phyloP scores from a whole-genome alignment of 2,797 vertebrate species.

The Acanthiza pusilla region DNA sequence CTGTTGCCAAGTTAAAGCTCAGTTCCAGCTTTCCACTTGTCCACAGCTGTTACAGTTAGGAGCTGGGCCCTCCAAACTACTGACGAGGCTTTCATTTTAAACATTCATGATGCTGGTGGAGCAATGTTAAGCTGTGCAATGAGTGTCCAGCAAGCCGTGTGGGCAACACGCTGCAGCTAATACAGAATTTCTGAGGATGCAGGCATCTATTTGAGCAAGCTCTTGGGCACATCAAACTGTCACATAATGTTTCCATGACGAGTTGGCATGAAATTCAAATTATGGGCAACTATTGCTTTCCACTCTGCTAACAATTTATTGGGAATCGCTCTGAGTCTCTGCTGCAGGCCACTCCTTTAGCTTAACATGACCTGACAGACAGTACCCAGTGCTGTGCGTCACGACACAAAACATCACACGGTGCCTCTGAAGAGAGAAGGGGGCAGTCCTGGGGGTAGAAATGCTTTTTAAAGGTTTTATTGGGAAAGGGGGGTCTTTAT shows the following conservation, averaged over 20 bases:
- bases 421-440: neutral
- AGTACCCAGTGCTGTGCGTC: accelerated
- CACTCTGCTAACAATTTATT: conserved; percentile 35
- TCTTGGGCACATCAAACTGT: neutral
- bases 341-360: conserved; percentile 21
- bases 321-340: neutral
- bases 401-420: neutral
- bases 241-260: neutral
- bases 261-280: conserved; percentile 55
- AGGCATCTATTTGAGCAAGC: conserved; percentile 24
- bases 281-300: conserved; percentile 52
- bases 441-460: neutral
- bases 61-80: neutral
- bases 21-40: neutral
- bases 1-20: neutral
- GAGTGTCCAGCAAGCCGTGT: neutral
- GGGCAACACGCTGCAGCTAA: neutral
- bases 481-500: neutral
- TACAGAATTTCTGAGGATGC: neutral
- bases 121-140: accelerated
- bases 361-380: conserved; percentile 51
- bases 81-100: neutral
- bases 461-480: neutral
- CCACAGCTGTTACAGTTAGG: conserved; percentile 15
- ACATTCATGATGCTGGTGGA: neutral